phyloP scores from a whole-genome alignment of 1,140 invertebrate genomes.

The Coenobita brevimanus region DNA sequence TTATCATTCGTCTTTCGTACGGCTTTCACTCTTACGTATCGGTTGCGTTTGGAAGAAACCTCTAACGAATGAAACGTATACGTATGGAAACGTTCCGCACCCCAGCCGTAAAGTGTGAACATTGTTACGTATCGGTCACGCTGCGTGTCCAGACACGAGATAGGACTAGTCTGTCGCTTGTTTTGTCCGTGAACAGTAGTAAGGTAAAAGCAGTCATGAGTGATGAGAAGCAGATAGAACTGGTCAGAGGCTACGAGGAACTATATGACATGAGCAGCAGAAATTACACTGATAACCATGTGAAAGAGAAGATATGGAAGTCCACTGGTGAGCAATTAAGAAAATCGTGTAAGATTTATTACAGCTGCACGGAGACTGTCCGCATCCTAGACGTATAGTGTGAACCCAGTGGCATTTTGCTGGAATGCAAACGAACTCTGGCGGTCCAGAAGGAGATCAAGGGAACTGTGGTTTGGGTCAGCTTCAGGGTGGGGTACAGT shows the following conservation, averaged over 20 bases:
- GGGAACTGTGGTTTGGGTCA: too few relatives aligned
- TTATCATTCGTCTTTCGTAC: too few relatives aligned
- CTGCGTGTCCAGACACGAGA: background rate
- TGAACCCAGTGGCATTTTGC: background rate
- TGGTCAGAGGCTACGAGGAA: too few relatives aligned
- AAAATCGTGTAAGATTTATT: slow-evolving; percentile 10
- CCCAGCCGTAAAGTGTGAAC: background rate
- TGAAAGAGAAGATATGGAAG: slow-evolving; percentile 22
- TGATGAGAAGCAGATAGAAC: slow-evolving; percentile 3
- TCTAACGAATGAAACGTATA: too few relatives aligned
- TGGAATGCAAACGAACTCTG: background rate
- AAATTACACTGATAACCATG: background rate
- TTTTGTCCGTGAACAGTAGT: background rate
- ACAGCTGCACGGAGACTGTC: slow-evolving; percentile 1
- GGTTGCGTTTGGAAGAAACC: background rate
- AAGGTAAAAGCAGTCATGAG: background rate
- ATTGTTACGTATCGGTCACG: background rate
- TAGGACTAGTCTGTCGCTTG: background rate
- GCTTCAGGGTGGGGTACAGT: too few relatives aligned
- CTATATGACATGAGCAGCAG: too few relatives aligned
- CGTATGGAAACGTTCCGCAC: too few relatives aligned
- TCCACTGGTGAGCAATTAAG: slow-evolving; percentile 10
- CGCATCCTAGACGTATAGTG: slow-evolving; percentile 1
- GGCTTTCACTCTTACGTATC: background rate
- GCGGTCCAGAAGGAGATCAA: background rate